A percentile compares a stretch with the other conserved stretches of the same genome.
Conservation (phyloP, 64 coral and sea anemone genomes). For the Cladopsammia gracilis region DNA sequence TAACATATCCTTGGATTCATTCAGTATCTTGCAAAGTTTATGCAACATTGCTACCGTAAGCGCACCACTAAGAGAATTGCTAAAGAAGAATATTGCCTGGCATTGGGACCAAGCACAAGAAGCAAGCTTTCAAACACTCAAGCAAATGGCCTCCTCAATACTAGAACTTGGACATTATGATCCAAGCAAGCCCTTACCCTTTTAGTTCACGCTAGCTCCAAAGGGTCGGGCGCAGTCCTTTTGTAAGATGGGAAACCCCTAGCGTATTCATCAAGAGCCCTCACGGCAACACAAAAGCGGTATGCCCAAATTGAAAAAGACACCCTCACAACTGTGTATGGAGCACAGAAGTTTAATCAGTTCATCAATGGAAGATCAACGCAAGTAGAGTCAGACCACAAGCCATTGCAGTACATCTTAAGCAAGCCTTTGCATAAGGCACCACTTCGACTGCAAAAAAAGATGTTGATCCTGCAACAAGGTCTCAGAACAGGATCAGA, state of each 20-base stretch:
- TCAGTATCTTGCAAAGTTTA: constrained; percentile 54
- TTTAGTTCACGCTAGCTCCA: constrained; percentile 46
- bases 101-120: constrained; percentile 45
- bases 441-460: constrained; percentile 30
- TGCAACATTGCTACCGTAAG: constrained; percentile 16
- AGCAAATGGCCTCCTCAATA: constrained; percentile 16
- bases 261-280: constrained; percentile 56
- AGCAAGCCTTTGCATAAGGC: constrained; percentile 42
- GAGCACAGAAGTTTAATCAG: constrained; percentile 49
- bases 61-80: constrained; percentile 60
- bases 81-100: constrained; percentile 48
- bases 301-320: constrained; percentile 44
- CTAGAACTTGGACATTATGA: constrained; percentile 46
- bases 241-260: constrained; percentile 50
- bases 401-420: constrained; percentile 46
- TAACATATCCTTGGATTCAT: constrained; percentile 57
- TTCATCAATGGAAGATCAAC: constrained; percentile 40
- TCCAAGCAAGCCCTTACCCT: constrained; percentile 18
- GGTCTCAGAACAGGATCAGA: constrained; percentile 1
- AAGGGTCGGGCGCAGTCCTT: constrained; percentile 51
- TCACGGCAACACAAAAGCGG: constrained; percentile 12
- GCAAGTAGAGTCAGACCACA: constrained; percentile 31
- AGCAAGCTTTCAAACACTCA: constrained; percentile 44
- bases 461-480: constrained; percentile 31
- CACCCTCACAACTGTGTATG: constrained; percentile 49